Evolutionary conservation across 1,140 invertebrate genomes (phyloP).

Genomic region (Drosophila suzukii): DNA sequence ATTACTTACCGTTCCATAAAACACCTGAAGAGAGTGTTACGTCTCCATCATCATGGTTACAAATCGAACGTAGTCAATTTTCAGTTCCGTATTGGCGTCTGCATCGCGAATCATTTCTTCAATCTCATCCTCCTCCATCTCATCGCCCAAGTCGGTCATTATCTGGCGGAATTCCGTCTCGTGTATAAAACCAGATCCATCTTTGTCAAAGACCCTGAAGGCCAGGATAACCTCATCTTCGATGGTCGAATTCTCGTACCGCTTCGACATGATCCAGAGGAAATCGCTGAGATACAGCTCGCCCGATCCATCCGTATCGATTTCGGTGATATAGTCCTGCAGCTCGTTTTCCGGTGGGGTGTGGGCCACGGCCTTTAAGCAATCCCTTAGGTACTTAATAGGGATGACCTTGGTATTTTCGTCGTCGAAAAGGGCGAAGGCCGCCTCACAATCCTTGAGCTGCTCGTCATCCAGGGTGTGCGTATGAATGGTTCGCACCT

Average conservation of each 20-base stretch:
- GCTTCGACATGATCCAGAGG: constrained; percentile 53
- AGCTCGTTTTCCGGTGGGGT: constrained; percentile 51
- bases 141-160: constrained; percentile 44
- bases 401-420: constrained; percentile 29
- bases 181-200: constrained; percentile 48
- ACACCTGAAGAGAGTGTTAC: neutral
- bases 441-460: constrained; percentile 42
- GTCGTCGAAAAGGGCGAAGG: constrained; percentile 50
- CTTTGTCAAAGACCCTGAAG: constrained; percentile 58
- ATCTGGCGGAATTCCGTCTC: constrained; percentile 55
- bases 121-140: constrained; percentile 50
- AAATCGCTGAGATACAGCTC: constrained; percentile 59
- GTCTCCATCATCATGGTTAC: constrained; percentile 52
- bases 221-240: constrained; percentile 66
- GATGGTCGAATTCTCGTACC: constrained; percentile 39
- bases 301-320: constrained; percentile 53
- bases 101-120: constrained; percentile 60
- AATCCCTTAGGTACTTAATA: constrained; percentile 47
- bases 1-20: neutral
- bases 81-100: constrained; percentile 57
- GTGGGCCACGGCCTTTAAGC: constrained; percentile 51
- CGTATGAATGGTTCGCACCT: constrained; percentile 39
- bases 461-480: constrained; percentile 47
- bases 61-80: constrained; percentile 62
- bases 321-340: constrained; percentile 49